A percentile compares a stretch with the other conserved stretches of the same genome.
Conservation (phyloP, 64 coral and sea anemone genomes). For the Acropora yongei region DNA sequence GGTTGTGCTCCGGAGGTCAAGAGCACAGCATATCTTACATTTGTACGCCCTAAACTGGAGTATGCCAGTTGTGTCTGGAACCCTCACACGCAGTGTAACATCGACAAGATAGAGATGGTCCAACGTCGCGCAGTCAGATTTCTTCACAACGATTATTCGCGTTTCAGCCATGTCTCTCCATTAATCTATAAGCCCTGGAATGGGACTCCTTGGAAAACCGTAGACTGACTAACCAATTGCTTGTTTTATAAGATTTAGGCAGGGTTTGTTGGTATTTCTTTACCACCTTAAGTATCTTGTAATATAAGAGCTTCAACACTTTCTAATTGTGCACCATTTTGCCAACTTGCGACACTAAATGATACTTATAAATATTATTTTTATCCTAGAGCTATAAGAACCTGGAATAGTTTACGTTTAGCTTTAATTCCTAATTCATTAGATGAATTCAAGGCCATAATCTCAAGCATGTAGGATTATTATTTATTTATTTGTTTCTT, state of each 20-base stretch:
- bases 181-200: too few species aligned
- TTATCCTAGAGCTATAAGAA: not conserved
- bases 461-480: too few species aligned
- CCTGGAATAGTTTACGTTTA: not conserved
- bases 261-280: constrained; percentile 16
- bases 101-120: too few species aligned
- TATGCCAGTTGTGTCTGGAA: constrained; percentile 50
- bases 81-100: constrained; percentile 11
- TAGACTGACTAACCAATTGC: not conserved
- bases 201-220: not conserved
- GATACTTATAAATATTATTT: constrained; percentile 26
- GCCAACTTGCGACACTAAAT: constrained; percentile 11
- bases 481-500: too few species aligned
- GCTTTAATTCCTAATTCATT: not conserved
- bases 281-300: not conserved
- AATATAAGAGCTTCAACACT: not conserved
- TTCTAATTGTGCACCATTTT: constrained; percentile 8
- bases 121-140: too few species aligned
- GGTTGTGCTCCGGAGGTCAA: too few species aligned
- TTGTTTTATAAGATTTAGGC: constrained; percentile 29
- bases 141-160: too few species aligned
- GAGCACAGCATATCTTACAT: too few species aligned
- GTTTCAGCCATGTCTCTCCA: too few species aligned
- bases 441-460: not conserved
- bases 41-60: not conserved